These are phyloP conservation scores for Philereme transversata DNA, from an alignment of 2,888 invertebrate genomes.

Conservation along the genomic window DNA sequence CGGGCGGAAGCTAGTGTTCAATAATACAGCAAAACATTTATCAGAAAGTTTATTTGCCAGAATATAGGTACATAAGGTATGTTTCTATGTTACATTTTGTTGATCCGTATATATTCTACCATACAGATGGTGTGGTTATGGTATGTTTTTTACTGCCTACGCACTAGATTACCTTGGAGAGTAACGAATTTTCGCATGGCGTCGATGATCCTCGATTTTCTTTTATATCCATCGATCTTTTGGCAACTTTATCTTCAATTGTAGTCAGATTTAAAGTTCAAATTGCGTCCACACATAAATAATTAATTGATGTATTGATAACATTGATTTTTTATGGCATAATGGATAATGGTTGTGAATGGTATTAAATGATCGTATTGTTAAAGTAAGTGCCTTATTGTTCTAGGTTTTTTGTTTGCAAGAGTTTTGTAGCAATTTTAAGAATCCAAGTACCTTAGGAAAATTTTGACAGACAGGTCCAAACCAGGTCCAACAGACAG, in stretches of 20 bases:
- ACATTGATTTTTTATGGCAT: constrained; percentile 25
- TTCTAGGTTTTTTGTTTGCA: constrained; percentile 7
- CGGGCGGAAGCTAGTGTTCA: too few relatives aligned
- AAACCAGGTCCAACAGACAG: too few relatives aligned
- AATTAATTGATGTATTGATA: constrained; percentile 23
- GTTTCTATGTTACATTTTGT: too few relatives aligned
- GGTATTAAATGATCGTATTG: constrained; percentile 31
- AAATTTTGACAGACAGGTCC: too few relatives aligned
- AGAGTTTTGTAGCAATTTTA: background rate
- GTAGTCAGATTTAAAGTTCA: background rate
- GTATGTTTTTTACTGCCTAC: constrained; percentile 52
- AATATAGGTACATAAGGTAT: too few relatives aligned
- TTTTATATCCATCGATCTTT: constrained; percentile 20
- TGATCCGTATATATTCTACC: too few relatives aligned
- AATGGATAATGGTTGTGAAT: constrained; percentile 19
- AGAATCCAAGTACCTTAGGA: background rate
- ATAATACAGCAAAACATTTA: too few relatives aligned
- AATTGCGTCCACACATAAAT: background rate
- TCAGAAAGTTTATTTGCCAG: too few relatives aligned
- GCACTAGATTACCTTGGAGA: constrained; percentile 68
- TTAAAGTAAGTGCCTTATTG: constrained; percentile 23
- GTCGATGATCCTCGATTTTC: constrained; percentile 56
- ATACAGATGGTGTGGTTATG: too few relatives aligned
- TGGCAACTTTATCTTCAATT: constrained; percentile 15
- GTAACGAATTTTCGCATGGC: constrained; percentile 75